Base-by-base conservation (phyloP, 1,140 invertebrate genomes). In the Spodoptera frugiperda region DNA sequence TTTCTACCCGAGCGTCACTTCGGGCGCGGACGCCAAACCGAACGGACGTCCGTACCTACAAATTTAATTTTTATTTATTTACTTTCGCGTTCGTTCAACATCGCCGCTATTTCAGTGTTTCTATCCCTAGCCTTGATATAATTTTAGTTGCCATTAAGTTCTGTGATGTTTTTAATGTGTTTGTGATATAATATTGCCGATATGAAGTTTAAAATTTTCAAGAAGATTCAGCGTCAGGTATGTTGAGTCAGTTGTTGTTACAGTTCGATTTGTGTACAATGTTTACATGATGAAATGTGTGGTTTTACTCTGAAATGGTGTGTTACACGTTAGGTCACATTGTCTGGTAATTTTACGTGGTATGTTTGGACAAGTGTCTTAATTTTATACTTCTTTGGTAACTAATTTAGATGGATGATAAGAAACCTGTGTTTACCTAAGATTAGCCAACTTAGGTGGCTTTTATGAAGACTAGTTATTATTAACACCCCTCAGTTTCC, bases 141-240 rank as follows among this genome's bases (percentile, higher is more conserved):
- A 70, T 57, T 21, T 81, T 63, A 46, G 75, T 80, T 82, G 46
- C 33, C 39, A 77, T 79, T 68, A 44, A 72, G 51, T 78, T 51
- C 11, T 53, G 78, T 79, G 73, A 76, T 79, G 78, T 79, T 71
- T 55, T 51, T 65, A 21, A 59, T 78, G 82, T 82, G 76, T 76
- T 81, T 61, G 77, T 84, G 80, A 53, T 15, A 25, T 63, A 51
- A 33, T 63, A 30, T 65, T 54, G 15, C 14, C 19, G 30, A 17
- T 19, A 91, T 91, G 89, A 91, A 90, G 81, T 90, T 91, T 76
- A 91, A 90, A 81, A 78, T 91, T 78, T 91, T 91, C 76, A 90
- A 87, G 81, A 91, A 89, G 71, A 82, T 77, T 53, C 79, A 83
- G 44, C 88, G 83, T 76, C 84, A 87, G 89, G 89, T 90, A 70